These are phyloP conservation scores for Archegozetes longisetosus DNA, from an alignment of 1,140 invertebrate genomes.

Conservation along the genomic window DNA sequence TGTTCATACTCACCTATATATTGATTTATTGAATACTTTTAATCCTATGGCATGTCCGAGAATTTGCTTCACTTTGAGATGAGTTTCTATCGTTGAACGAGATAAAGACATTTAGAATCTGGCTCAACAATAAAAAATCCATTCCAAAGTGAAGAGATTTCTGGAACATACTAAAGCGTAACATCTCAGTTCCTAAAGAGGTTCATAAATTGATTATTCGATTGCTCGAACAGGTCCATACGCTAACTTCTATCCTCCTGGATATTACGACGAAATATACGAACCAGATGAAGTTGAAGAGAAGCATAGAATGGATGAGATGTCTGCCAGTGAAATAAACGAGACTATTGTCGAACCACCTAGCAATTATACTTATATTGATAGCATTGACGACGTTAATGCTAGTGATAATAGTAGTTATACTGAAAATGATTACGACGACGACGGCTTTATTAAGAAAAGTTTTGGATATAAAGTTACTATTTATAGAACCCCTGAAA, in stretches of 20 bases:
- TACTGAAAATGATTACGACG: background rate
- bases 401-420: background rate
- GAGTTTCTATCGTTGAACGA: too few species aligned
- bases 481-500: slow-evolving; percentile 16
- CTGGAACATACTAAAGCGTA: too few species aligned
- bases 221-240: background rate
- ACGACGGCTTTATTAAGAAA: slow-evolving; percentile 12
- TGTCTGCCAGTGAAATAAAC: background rate
- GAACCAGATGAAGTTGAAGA: background rate
- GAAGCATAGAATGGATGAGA: background rate
- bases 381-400: background rate
- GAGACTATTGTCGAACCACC: background rate
- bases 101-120: too few species aligned
- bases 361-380: background rate
- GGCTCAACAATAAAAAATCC: too few species aligned
- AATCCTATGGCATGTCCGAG: too few species aligned
- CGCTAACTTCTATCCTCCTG: background rate
- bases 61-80: too few species aligned
- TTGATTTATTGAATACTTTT: too few species aligned
- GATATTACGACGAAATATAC: background rate
- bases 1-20: too few species aligned
- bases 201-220: background rate
- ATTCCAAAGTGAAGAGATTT: too few species aligned
- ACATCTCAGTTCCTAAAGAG: too few species aligned
- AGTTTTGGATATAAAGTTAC: slow-evolving; percentile 21